Base-by-base conservation (phyloP, 2,113 vertebrate genomes). In the Zapus hudsonius region DNA sequence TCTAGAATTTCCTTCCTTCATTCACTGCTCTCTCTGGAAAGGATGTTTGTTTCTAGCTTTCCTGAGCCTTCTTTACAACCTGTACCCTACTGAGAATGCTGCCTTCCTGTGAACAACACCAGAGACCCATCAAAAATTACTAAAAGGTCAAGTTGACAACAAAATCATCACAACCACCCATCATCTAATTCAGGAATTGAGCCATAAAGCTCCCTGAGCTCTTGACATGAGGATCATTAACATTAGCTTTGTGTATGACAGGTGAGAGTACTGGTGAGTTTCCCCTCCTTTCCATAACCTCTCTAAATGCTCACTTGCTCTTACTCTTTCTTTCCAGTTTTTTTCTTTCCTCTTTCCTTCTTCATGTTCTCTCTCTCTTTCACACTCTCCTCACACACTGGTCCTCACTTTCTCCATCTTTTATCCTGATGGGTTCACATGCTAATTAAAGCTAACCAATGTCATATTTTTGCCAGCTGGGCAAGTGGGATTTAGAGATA, bases 211-310 rank as follows among this genome's bases (percentile, higher is more conserved):
- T 31, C 1, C 5, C 33, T 33, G 31, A 38, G 33, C 42, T 23
- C 33, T 0, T 1, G 11, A 20, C 2, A 0, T 3, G 59, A 19
- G 31, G 29, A 11, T 27, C 5, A n/a, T 11, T 0, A 5, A 15
- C 2, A 33, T 8, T n/a, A 12, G 3, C 33, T 33, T 44, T 0
- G 3, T 33, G 8, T 3, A 1, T 1, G 13, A 20, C 47, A 87
- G 20, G 22, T 76, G 33, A 63, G 23, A 84, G 19, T 1, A 3
- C 7, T 6, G 20, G 23, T 5, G 6, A 5, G 8, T 5, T 66
- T 73, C 42, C 42, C 7, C n/a, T 61, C 16, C 13, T 67, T 23
- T 38, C 44, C 36, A 5, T 13, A 8, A 5, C 47, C 31, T 79
- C 29, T 29, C 27, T 25, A 25, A 12, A 22, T 15, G 25, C 25